Evolutionary conservation across 2,797 vertebrate genomes (phyloP), one percentile per base, ranked within the genome.

Genomic region (Acropternis orthonyx): DNA sequence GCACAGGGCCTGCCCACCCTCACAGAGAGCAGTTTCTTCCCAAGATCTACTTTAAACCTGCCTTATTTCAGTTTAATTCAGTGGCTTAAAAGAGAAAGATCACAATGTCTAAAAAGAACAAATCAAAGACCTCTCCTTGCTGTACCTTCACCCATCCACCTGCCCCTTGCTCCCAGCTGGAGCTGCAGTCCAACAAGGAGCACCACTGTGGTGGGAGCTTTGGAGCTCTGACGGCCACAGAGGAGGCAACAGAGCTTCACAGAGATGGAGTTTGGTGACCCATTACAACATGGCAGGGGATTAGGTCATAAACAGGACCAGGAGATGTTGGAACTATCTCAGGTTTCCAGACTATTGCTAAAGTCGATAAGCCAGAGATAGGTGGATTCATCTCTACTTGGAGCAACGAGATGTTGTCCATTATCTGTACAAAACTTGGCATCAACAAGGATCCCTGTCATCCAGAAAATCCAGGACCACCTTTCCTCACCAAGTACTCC

Each of bases 141-240:
- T 37, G 7, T 26, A 14, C 44, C 30, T 86, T 52, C 44, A 27
- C 6, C 65, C 75, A 8, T 2, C 37, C 26, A 16, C 15, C 16
- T 39, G 34, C 12, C 6, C 51, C 15, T 46, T 23, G 59, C 54
- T 58, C 63, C n/a, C 67, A 55, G 37, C 28, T 52, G 66, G 58
- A 88, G 69, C 55, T 63, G 34, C n/a, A 41, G 30, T 1, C 61
- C 37, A 32, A 20, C 30, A 19, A 7, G 27, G 54, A 68, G 10
- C 7, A 36, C 21, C 27, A 15, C 0, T 0, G 23, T 12, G 26
- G 13, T 49, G 65, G 80, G 26, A 84, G 36, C 4, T 0, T 0
- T 63, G 62, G 62, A 43, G 34, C 17, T 17, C 18, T 11, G 89
- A 48, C 16, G 44, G 75, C 6, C 34, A 6, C 48, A 9, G 26